A percentile compares a stretch with the other conserved stretches of the same genome.
phyloP scores from a whole-genome alignment of 2,797 vertebrate genomes.

The Artibeus jamaicensis region DNA sequence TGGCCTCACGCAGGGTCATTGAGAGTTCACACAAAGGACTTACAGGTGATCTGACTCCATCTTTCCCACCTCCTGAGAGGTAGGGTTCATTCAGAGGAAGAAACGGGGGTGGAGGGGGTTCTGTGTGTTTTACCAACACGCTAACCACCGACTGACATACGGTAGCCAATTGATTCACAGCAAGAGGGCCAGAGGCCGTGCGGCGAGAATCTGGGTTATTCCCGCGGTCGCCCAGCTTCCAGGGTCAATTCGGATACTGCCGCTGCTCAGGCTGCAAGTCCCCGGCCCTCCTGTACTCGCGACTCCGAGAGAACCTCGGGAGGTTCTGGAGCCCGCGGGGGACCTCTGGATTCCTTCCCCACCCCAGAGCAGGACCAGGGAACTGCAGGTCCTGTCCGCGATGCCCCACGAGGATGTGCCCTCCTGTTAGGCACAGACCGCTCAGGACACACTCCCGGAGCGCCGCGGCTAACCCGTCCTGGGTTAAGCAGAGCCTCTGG shows the following conservation, averaged over 20 bases:
- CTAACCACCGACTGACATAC: no score
- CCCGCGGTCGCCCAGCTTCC: not conserved
- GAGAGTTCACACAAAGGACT: not conserved
- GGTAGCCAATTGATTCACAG: fast-evolving
- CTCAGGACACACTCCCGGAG: fast-evolving
- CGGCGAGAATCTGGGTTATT: not conserved
- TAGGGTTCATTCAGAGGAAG: not conserved
- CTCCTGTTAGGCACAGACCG: not conserved
- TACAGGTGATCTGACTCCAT: not conserved
- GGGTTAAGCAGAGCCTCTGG: fast-evolving
- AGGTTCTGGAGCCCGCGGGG: not conserved
- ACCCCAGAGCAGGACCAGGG: not conserved
- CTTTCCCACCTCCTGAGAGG: not conserved
- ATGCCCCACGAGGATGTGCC: not conserved
- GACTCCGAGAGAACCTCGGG: not conserved
- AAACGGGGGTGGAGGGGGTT: not conserved
- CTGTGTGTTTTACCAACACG: not conserved
- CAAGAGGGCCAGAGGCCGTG: not conserved
- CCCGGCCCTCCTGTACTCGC: fast-evolving
- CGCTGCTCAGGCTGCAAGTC: not conserved
- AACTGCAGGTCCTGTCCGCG: not conserved
- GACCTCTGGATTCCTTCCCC: not conserved
- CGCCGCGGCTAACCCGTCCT: fast-evolving
- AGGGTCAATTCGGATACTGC: fast-evolving
- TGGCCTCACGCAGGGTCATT: not conserved